A percentile compares a stretch with the other conserved stretches of the same genome.
These are phyloP conservation scores for Phaedon cochleariae DNA, from an alignment of 2,888 invertebrate genomes.

Conservation along the genomic window DNA sequence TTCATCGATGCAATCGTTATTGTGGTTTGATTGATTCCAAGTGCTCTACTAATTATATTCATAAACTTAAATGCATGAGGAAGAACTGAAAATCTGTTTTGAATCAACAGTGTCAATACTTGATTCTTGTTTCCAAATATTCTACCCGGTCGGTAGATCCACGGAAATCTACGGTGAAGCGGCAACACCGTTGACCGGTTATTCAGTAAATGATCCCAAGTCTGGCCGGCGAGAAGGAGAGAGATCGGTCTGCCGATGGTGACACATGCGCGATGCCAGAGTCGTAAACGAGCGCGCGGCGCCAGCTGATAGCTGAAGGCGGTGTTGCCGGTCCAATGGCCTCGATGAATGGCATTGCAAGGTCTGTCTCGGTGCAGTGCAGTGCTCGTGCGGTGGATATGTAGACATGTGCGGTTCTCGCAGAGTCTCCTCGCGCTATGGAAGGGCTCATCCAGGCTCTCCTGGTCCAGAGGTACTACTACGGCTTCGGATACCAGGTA, in stretches of 20 bases:
- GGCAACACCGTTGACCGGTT: constrained; percentile 22
- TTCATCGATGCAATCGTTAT: too few relatives aligned
- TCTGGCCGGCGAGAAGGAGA: constrained; percentile 35
- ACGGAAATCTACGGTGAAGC: neutral
- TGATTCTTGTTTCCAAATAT: too few relatives aligned
- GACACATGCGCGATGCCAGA: constrained; percentile 33
- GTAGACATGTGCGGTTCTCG: constrained; percentile 52
- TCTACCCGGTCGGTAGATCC: neutral
- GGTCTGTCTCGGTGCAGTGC: constrained; percentile 64
- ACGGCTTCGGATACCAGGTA: constrained; percentile 60
- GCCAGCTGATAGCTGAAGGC: constrained; percentile 61
- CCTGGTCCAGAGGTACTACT: constrained; percentile 56
- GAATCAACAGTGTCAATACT: too few relatives aligned
- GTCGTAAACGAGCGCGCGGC: constrained; percentile 47
- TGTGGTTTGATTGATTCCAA: too few relatives aligned
- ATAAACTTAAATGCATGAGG: too few relatives aligned
- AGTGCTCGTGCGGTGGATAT: constrained; percentile 50
- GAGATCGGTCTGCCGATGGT: constrained; percentile 27
- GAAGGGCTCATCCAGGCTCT: constrained; percentile 63
- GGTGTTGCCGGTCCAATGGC: constrained; percentile 67
- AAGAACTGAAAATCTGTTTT: too few relatives aligned
- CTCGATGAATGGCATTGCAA: constrained; percentile 74
- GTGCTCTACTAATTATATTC: too few relatives aligned
- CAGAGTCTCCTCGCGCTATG: constrained; percentile 52
- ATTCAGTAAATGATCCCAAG: constrained; percentile 29